Conservation (phyloP, 2,888 invertebrate genomes). For the Andrena marginata region DNA sequence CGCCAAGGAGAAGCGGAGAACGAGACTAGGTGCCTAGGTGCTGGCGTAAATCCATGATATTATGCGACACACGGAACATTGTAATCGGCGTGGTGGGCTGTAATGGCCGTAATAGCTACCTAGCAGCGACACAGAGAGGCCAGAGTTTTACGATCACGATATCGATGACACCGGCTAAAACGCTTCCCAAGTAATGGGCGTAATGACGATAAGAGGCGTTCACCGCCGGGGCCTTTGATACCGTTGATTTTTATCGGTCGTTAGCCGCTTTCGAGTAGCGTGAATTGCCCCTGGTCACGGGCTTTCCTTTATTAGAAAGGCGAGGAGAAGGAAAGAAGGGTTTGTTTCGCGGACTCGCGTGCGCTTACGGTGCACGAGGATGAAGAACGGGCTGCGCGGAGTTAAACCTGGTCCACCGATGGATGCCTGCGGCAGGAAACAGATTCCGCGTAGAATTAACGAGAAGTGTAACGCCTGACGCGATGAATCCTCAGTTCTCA, state of each 20-base stretch:
- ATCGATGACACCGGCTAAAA: constrained; percentile 34
- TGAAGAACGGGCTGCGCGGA: not conserved
- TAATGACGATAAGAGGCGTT: constrained; percentile 20
- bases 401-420: not conserved
- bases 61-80: not conserved
- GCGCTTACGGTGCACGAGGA: not conserved
- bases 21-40: too few relatives aligned
- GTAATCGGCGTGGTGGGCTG: not conserved
- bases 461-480: not conserved
- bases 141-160: constrained; percentile 37
- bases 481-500: not conserved
- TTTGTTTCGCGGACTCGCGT: not conserved
- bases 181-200: constrained; percentile 13
- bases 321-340: not conserved
- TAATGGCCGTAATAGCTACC: constrained; percentile 9
- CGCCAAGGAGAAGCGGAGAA: not conserved
- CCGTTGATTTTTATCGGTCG: constrained; percentile 22
- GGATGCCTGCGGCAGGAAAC: not conserved
- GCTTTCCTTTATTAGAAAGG: not conserved
- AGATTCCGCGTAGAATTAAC: not conserved
- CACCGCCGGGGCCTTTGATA: constrained; percentile 11
- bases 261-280: constrained; percentile 3
- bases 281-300: not conserved
- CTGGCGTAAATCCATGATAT: not conserved
- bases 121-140: not conserved